Percentiles rank a stretch among this genome's conserved stretches.
Conservation (phyloP, 2,113 vertebrate species). For the Halcyon malimbica region DNA sequence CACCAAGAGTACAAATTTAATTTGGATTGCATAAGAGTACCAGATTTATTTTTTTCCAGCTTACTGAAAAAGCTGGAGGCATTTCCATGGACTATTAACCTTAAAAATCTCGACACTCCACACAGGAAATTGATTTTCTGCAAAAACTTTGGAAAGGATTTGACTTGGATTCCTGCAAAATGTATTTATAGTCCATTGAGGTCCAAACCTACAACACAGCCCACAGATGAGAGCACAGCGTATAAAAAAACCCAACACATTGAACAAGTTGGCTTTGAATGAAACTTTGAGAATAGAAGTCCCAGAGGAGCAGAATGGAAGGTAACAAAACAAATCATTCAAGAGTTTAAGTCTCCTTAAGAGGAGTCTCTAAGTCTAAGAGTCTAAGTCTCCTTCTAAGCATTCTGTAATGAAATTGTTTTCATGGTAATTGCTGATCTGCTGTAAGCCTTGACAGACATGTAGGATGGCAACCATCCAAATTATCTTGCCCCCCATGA, state of each 20-base stretch:
- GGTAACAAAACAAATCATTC: not conserved
- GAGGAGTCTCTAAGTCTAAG: no score
- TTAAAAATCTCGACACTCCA: constrained; percentile 65
- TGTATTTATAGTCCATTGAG: constrained; percentile 53
- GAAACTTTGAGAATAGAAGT: not conserved
- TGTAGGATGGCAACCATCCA: not conserved
- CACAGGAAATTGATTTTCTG: constrained; percentile 74
- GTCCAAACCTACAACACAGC: constrained; percentile 3
- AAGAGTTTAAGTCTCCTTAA: not conserved
- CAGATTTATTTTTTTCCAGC: not conserved
- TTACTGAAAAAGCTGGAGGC: not conserved
- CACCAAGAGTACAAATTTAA: constrained; percentile 23
- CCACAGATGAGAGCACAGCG: not conserved
- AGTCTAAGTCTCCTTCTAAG: no score
- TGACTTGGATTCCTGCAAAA: constrained; percentile 50
- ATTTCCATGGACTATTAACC: constrained; percentile 55
- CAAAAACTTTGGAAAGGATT: constrained; percentile 69
- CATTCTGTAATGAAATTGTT: not conserved
- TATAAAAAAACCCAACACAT: not conserved
- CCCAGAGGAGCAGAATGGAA: not conserved
- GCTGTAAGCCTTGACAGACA: not conserved
- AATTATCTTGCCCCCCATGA: not conserved
- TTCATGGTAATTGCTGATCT: not conserved
- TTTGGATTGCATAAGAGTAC: constrained; percentile 14
- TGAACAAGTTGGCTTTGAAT: not conserved